Base-by-base conservation (phyloP, 2,113 vertebrate species). In the Sminthopsis crassicaudata region DNA sequence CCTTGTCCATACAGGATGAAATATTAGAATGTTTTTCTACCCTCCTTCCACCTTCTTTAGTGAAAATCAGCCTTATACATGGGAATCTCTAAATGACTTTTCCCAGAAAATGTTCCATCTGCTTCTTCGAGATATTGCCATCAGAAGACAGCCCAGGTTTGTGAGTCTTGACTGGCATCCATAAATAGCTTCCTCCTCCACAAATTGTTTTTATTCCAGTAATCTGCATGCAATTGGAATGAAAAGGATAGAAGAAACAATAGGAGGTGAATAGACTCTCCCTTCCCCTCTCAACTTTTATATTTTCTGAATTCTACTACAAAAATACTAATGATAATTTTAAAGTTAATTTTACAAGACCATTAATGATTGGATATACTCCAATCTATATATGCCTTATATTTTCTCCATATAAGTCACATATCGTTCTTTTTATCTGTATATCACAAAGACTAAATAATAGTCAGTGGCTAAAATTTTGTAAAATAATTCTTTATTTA, bases 131-230 rank as follows among this genome's bases (percentile, higher is more conserved):
- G 97, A 95, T 95, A 96, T 60, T 95, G 96, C 97, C 96, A 94
- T 51, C 96, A 98, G 96, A 76, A 97, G 96, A n/a, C 96, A 97
- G 98, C 91, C 93, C 24, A 11, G 95, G 94, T 96, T 96, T 96
- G 90, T 94, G 93, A 97, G 94, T 93, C 96, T 96, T 97, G 98
- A 98, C 96, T 96, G 46, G 97, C 92, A 97, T 94, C 96, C 98
- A 97, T 94, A 95, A 97, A 97, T 93, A 98, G 95, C 96, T 97
- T 95, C 97, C 96, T 97, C 96, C 97, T 97, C 96, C 97, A 92
- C 96, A 97, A 36, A 25, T 67, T 94, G 96, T 91, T 97, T 94
- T 96, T 97, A 48, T 46, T 91, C 19, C 90, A 30, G 0, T 2
- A 91, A 93, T 60, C 92, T 94, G 92, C 53, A 53, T 53, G 95